Evolutionary conservation across 2,888 invertebrate genomes (phyloP).

Genomic region (Tipula confusa): DNA sequence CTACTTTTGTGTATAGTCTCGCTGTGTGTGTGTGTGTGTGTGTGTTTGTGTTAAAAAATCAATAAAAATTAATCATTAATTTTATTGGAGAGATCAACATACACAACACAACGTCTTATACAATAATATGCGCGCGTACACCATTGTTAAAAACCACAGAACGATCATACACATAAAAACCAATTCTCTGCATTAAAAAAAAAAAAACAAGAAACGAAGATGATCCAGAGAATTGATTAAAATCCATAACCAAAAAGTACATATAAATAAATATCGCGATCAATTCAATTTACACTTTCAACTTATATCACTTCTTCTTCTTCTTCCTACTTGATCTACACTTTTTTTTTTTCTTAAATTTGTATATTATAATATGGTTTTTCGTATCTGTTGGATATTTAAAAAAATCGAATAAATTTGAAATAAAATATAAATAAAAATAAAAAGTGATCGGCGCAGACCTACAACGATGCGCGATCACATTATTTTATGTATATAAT

Average conservation of each 20-base stretch:
- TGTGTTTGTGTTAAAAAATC: conserved; percentile 7
- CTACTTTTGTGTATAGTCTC: neutral
- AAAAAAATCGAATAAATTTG: neutral
- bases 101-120: too few species aligned
- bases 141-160: neutral
- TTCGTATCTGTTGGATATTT: neutral
- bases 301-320: conserved; percentile 8
- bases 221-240: neutral
- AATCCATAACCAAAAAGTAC: neutral
- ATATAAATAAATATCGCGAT: neutral
- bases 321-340: too few species aligned
- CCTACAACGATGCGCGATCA: conserved; percentile 25
- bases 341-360: neutral
- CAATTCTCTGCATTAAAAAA: too few species aligned
- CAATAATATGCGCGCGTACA: too few species aligned
- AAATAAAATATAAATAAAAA: neutral
- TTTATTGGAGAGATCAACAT: neutral
- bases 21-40: too few species aligned
- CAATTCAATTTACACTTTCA: conserved; percentile 25
- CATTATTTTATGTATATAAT: neutral
- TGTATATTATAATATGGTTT: neutral
- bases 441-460: neutral
- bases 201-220: neutral
- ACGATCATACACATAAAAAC: neutral
- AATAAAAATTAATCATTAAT: conserved; percentile 15